phyloP scores from a whole-genome alignment of 1,140 invertebrate species.

The Druon quercuslanigerum region DNA sequence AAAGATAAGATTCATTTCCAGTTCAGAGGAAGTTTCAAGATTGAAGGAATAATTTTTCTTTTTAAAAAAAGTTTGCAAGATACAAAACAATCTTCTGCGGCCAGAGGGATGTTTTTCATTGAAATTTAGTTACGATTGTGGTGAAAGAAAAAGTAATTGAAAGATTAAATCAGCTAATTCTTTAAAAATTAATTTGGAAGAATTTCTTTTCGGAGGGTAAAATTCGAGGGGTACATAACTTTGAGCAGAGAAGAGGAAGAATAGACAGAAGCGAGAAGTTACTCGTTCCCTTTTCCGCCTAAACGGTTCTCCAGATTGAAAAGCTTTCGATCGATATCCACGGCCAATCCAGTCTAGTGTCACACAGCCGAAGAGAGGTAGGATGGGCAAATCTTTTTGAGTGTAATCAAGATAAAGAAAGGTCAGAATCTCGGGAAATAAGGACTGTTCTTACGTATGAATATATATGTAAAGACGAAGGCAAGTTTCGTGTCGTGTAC shows the following conservation, averaged over 20 bases:
- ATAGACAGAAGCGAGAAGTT: neutral
- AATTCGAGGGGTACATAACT: neutral
- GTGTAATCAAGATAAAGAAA: conserved; percentile 14
- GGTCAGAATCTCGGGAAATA: neutral
- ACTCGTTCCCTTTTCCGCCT: neutral
- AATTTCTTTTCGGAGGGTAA: too few relatives aligned
- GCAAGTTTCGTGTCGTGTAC: conserved; percentile 5
- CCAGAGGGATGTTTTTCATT: too few relatives aligned
- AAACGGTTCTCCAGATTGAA: conserved; percentile 4
- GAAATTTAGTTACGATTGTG: too few relatives aligned
- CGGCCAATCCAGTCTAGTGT: neutral
- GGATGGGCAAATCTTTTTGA: neutral
- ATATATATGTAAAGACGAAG: neutral
- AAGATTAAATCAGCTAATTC: too few relatives aligned
- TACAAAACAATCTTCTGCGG: too few relatives aligned
- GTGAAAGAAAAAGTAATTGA: too few relatives aligned
- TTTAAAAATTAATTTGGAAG: too few relatives aligned
- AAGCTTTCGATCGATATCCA: conserved; percentile 4
- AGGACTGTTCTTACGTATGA: neutral
- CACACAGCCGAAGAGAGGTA: neutral
- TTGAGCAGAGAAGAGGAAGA: neutral
- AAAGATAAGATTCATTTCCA: neutral
- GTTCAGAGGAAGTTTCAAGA: neutral
- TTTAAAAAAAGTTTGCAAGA: too few relatives aligned
- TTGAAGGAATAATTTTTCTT: neutral